These are phyloP conservation scores for Achlya flavicornis DNA, from an alignment of 2,888 invertebrate species.

Conservation along the genomic window DNA sequence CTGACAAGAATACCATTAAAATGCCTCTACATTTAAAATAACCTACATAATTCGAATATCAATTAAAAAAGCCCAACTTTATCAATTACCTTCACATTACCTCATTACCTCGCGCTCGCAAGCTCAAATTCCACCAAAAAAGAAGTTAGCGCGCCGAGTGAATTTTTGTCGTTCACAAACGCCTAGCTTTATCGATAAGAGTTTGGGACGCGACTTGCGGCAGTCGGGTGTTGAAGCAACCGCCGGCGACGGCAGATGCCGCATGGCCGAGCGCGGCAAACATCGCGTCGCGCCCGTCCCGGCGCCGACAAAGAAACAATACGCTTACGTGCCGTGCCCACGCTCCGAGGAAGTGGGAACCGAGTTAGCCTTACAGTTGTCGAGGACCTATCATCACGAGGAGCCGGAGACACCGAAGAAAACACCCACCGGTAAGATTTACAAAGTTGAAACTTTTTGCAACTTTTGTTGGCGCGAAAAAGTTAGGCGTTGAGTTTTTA, in stretches of 20 bases:
- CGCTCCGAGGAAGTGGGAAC: slow-evolving; percentile 81
- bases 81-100: no score
- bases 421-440: slow-evolving; percentile 61
- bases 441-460: slow-evolving; percentile 23
- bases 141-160: slow-evolving; percentile 17
- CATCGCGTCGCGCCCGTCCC: slow-evolving; percentile 80
- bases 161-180: slow-evolving; percentile 18
- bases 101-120: no score
- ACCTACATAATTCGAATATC: no score
- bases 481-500: slow-evolving; percentile 31
- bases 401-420: slow-evolving; percentile 63
- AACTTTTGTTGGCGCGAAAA: slow-evolving; percentile 50
- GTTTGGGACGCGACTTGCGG: slow-evolving; percentile 51
- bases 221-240: slow-evolving; percentile 39
- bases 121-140: slow-evolving; percentile 2
- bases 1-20: no score
- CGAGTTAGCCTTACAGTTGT: slow-evolving; percentile 70
- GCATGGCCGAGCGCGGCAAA: slow-evolving; percentile 80
- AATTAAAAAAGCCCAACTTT: no score
- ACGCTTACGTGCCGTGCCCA: slow-evolving; percentile 80
- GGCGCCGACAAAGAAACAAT: slow-evolving; percentile 76
- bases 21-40: no score
- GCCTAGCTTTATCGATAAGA: slow-evolving; percentile 44
- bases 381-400: slow-evolving; percentile 50
- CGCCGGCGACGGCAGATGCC: slow-evolving; percentile 69